These are phyloP conservation scores for Alosa sapidissima DNA, from an alignment of 2,797 vertebrate species.

Conservation along the genomic window DNA sequence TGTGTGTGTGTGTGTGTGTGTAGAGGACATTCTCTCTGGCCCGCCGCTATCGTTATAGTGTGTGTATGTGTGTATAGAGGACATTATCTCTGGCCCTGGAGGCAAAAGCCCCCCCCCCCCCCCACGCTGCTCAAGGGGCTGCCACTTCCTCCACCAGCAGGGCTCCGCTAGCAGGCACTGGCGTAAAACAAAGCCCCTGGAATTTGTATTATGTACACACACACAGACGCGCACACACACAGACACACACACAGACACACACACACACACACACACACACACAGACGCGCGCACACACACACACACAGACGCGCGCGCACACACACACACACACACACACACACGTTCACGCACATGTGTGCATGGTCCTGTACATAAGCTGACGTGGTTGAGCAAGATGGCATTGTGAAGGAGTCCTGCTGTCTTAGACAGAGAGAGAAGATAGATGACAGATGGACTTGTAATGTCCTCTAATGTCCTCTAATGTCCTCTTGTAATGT, in stretches of 20 bases:
- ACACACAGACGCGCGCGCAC: too few relatives aligned
- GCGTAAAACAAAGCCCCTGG: neutral
- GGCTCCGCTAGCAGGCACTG: neutral
- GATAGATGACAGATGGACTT: neutral
- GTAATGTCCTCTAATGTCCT: too few relatives aligned
- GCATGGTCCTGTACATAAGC: neutral
- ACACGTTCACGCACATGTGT: neutral
- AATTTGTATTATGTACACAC: neutral
- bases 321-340: neutral
- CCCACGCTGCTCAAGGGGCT: neutral
- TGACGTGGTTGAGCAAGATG: neutral
- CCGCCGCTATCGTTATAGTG: too few relatives aligned
- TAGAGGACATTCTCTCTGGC: too few relatives aligned
- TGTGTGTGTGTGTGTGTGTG: too few relatives aligned
- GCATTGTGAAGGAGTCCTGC: neutral
- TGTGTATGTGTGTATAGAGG: too few relatives aligned
- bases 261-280: neutral
- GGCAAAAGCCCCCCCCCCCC: too few relatives aligned
- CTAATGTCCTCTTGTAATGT: too few relatives aligned
- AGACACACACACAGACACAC: neutral
- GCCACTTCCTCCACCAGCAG: neutral
- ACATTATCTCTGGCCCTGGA: too few relatives aligned
- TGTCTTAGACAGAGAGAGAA: neutral
- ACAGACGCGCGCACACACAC: neutral
- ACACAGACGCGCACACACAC: neutral